Base-by-base conservation (phyloP, 92 coral and sea anemone genomes). In the Parazoanthus atlanticus region DNA sequence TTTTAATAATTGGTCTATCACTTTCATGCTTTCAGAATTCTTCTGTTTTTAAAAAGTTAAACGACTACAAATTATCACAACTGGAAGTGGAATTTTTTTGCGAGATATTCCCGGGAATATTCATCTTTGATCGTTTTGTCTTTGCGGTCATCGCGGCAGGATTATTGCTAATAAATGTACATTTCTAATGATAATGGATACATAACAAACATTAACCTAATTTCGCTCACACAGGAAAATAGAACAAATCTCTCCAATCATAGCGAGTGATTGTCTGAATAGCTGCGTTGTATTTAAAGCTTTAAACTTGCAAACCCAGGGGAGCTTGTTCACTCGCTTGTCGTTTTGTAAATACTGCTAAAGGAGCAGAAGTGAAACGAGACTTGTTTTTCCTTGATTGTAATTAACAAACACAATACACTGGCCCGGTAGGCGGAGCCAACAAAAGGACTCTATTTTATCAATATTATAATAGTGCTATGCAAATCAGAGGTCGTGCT, bases 361-460 rank as follows among this genome's bases (percentile, higher is more conserved):
- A 84, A 67, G 65, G 78, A 84, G 77, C 43, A 30, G 58, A 72
- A 84, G 87, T 84, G 87, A 84, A 84, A 70, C 61, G 64, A 2
- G 66, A 15, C 87, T 84, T 70, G 67, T 84, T 84, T 61, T 84
- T 41, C 78, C 78, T 43, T 80, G 58, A 69, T 41, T 52, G 88
- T 86, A 89, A 89, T 92, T 92, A 86, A 76, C 88, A 65, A 76
- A 83, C 80, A 92, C 94, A 92, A 92, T 86, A 82, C 88, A 83
- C 58, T 76, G 74, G 84, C 34, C 81, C 25, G 25, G 88, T 74
- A 89, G 94, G 91, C 81, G 94, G 92, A 82, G 90, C 81, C 80
- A 47, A 28, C 19, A 80, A 76, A 80, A 84, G 87, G 78, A 70
- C 87, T 84, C 78, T 70, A 84, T 84, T 84, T 69, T 69, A 84